A percentile compares a stretch with the other conserved stretches of the same genome.
These are phyloP conservation scores for Syngnathus rostellatus DNA, from an alignment of 2,797 vertebrate genomes.

Conservation along the genomic window DNA sequence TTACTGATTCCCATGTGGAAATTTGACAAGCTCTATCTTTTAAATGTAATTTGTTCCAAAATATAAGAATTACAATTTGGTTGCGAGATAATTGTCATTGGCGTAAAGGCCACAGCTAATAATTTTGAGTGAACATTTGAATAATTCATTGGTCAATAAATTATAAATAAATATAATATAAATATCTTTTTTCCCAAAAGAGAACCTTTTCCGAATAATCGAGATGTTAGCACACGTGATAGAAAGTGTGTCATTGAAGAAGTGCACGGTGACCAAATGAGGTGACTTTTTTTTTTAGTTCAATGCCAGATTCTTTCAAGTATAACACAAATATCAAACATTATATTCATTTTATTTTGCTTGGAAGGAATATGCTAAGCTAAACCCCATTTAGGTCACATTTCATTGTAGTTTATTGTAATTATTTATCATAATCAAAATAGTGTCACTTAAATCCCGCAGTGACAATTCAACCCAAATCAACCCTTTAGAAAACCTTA, in stretches of 20 bases:
- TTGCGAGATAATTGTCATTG: slow-evolving; percentile 30
- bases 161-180: not conserved
- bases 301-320: not conserved
- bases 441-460: not conserved
- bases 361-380: too few species aligned
- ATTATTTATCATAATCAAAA: not conserved
- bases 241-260: not conserved
- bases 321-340: too few species aligned
- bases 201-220: not conserved
- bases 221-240: not conserved
- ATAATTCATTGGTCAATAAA: slow-evolving; percentile 31
- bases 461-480: not conserved
- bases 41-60: not conserved
- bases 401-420: too few species aligned
- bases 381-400: too few species aligned
- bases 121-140: slow-evolving; percentile 29
- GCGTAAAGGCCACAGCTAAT: slow-evolving; percentile 35
- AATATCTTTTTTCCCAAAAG: slow-evolving; percentile 4
- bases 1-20: not conserved
- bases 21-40: not conserved
- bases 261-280: not conserved
- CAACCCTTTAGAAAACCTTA: not conserved
- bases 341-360: too few species aligned
- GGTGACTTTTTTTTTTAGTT: not conserved
- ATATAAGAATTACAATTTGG: not conserved